Evolutionary conservation across 2,113 vertebrate genomes (phyloP).

Genomic region (Nipponia nippon): DNA sequence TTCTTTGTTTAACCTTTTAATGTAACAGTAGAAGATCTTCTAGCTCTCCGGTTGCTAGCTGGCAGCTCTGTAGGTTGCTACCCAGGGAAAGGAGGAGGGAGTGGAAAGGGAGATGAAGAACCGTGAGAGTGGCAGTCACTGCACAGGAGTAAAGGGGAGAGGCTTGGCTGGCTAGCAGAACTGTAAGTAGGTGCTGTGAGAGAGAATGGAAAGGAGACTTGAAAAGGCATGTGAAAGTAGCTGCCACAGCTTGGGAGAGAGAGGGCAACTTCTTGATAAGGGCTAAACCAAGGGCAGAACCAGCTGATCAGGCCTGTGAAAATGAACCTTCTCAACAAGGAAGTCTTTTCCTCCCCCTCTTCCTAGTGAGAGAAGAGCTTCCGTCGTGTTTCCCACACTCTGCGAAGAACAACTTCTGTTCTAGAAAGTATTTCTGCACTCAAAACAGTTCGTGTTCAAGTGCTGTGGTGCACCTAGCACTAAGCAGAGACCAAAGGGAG

Average conservation of each 20-base stretch:
- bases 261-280: neutral
- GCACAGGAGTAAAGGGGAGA: neutral
- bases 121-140: neutral
- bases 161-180: neutral
- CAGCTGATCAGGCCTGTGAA: neutral
- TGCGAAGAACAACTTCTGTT: neutral
- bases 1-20: neutral
- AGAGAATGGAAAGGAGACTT: neutral
- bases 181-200: neutral
- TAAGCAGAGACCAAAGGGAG: neutral
- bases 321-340: neutral
- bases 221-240: neutral
- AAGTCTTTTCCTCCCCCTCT: neutral
- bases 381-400: neutral
- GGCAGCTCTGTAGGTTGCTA: neutral
- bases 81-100: neutral
- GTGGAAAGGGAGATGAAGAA: neutral
- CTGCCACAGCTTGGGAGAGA: neutral
- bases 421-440: neutral
- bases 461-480: no score
- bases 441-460: neutral
- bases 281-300: neutral
- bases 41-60: neutral
- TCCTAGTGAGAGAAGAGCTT: neutral
- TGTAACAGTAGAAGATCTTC: neutral